Conservation (phyloP, 1,140 invertebrate genomes). For the Pissodes strobi region DNA sequence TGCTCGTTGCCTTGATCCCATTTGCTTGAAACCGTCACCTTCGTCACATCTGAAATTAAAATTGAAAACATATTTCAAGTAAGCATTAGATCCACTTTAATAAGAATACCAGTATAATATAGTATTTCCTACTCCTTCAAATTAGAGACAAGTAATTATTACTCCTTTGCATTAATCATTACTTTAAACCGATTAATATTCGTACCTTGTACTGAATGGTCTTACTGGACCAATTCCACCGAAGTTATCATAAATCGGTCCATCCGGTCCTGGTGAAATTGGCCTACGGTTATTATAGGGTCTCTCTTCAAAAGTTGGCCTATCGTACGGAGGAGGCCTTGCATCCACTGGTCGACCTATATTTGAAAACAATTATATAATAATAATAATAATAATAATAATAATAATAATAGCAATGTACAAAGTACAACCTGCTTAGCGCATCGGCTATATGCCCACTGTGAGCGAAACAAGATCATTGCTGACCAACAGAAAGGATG, state of each 20-base stretch:
- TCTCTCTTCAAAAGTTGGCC: constrained; percentile 45
- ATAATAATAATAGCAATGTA: not conserved
- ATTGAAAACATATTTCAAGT: not conserved
- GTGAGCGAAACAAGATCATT: too few species aligned
- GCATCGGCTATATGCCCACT: too few species aligned
- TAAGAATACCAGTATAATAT: too few species aligned
- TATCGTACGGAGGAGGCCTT: constrained; percentile 46
- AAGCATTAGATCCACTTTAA: too few species aligned
- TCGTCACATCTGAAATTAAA: constrained; percentile 66
- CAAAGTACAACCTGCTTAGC: not conserved
- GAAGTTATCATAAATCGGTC: constrained; percentile 50
- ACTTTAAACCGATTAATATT: too few species aligned
- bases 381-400: not conserved
- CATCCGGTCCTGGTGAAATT: constrained; percentile 52
- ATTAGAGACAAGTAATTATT: too few species aligned
- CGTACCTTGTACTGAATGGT: constrained; percentile 43
- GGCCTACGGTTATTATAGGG: constrained; percentile 42
- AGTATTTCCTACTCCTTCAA: too few species aligned
- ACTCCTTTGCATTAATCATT: too few species aligned
- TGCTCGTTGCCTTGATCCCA: constrained; percentile 74
- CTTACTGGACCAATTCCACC: constrained; percentile 42
- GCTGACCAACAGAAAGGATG: too few species aligned
- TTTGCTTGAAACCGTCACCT: constrained; percentile 78
- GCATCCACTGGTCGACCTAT: constrained; percentile 36
- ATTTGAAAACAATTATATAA: not conserved